Base-by-base conservation (phyloP, 2,797 vertebrate genomes). In the Ctenopoma kingsleyae region DNA sequence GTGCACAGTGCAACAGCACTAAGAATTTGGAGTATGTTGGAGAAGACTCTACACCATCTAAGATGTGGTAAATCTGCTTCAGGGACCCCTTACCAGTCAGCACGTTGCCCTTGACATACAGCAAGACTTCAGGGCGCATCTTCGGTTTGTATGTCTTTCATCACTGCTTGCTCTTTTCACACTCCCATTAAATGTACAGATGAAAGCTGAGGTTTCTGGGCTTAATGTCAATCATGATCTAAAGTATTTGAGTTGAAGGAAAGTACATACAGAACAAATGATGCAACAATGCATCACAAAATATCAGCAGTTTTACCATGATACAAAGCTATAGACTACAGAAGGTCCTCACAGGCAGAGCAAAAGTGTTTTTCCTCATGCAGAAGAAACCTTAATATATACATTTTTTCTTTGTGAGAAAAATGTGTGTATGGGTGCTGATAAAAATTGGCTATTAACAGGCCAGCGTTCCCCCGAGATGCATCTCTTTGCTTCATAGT, bases 361-460 rank as follows among this genome's bases (percentile, higher is more conserved):
- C 15, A n/a, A 44, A 57, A 77, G 50, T 12, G 2, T 8, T 58
- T 52, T 6, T 27, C 6, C 17, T 15, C 15, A 16, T 48, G 17
- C 30, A 54, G 36, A 38, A 40, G 47, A 40, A 40, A 27, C 5
- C 25, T 38, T 19, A 51, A 19, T 1, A 5, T 38, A 30, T 15
- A 68, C 25, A 52, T 9, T 6, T 51, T 52, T 32, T 6, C 23
- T 8, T n/a, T 25, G 15, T 48, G 41, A 60, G 13, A 19, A 46
- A 40, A 64, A 53, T 8, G 36, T 55, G 30, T 47, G 35, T 46
- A 48, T 7, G 48, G 15, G 13, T 43, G 56, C 43, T 58, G 47
- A 82, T 69, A 74, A 88, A 81, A 67, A 74, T 71, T 60, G 36
- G 48, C 46, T 85, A 74, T 78, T 56, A 76, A 66, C 32, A 61